Conservation (phyloP, 2,113 vertebrate species). For the Phyllostomus discolor region DNA sequence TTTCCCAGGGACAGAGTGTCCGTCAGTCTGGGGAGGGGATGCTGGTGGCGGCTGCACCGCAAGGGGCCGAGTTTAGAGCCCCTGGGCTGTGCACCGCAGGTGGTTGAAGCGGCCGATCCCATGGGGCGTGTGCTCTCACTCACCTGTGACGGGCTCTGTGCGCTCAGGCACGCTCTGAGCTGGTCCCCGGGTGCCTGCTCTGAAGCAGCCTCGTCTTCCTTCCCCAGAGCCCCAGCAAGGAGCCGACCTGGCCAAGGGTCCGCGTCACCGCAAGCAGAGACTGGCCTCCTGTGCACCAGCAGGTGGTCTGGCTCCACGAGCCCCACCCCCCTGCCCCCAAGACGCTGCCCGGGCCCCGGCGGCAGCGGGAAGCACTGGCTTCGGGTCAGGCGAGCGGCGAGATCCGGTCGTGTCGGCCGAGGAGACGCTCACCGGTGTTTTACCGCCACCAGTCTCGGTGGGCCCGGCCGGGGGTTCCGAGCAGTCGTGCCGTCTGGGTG, state of each 20-base stretch:
- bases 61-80: neutral
- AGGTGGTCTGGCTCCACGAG: accelerated
- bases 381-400: neutral
- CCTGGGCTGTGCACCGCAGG: neutral
- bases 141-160: neutral
- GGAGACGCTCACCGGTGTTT: neutral
- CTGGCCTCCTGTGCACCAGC: neutral
- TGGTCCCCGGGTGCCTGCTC: neutral
- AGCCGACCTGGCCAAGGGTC: accelerated
- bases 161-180: neutral
- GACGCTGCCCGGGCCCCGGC: neutral
- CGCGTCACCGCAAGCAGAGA: neutral
- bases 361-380: neutral
- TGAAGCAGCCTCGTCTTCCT: neutral
- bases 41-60: accelerated
- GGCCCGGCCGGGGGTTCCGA: too few species aligned
- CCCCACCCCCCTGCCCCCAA: neutral
- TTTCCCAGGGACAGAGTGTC: neutral
- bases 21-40: too few species aligned
- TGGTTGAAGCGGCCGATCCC: neutral
- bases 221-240: neutral
- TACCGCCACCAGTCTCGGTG: neutral
- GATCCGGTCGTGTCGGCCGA: neutral
- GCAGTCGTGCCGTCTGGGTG: neutral
- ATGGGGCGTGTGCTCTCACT: too few species aligned